These are phyloP conservation scores for Pachycephala philippinensis DNA, from an alignment of 2,113 vertebrate genomes.

Conservation along the genomic window DNA sequence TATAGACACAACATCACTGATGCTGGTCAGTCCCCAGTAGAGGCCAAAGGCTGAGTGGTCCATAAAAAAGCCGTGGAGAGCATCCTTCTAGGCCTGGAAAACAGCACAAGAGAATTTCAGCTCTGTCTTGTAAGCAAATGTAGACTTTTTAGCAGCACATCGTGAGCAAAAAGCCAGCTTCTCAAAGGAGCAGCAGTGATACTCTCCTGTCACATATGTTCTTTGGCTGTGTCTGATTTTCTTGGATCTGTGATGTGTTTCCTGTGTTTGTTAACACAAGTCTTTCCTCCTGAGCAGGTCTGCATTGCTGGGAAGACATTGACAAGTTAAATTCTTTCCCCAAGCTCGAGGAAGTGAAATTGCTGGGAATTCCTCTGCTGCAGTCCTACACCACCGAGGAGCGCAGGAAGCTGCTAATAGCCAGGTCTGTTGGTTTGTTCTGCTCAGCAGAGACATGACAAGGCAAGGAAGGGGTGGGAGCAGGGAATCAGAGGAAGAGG, in stretches of 20 bases:
- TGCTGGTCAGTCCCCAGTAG: not conserved
- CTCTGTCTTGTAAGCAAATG: not conserved
- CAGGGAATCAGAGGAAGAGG: not conserved
- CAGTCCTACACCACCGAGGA: conserved; percentile 88
- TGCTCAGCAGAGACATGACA: not conserved
- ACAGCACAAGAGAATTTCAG: not conserved
- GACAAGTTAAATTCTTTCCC: conserved; percentile 92
- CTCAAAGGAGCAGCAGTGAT: not conserved
- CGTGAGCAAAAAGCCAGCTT: not conserved
- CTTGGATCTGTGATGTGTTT: not conserved
- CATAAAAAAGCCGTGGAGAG: not conserved
- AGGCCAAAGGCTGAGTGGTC: not conserved
- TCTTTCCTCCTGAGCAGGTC: conserved; percentile 77
- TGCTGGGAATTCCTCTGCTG: conserved; percentile 89
- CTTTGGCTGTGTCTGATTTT: not conserved
- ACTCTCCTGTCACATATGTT: not conserved
- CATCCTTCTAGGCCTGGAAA: not conserved
- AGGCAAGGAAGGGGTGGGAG: not conserved
- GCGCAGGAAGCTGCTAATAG: conserved; percentile 87
- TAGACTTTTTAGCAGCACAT: not conserved
- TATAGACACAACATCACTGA: not conserved
- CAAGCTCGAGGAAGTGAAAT: conserved; percentile 89
- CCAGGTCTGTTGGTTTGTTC: conserved; percentile 71
- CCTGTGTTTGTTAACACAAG: conserved; percentile 19
- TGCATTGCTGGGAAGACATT: conserved; percentile 91